Percentiles rank a stretch among this genome's conserved stretches.
phyloP scores from a whole-genome alignment of 2,113 vertebrate species.

The Mirza zaza region DNA sequence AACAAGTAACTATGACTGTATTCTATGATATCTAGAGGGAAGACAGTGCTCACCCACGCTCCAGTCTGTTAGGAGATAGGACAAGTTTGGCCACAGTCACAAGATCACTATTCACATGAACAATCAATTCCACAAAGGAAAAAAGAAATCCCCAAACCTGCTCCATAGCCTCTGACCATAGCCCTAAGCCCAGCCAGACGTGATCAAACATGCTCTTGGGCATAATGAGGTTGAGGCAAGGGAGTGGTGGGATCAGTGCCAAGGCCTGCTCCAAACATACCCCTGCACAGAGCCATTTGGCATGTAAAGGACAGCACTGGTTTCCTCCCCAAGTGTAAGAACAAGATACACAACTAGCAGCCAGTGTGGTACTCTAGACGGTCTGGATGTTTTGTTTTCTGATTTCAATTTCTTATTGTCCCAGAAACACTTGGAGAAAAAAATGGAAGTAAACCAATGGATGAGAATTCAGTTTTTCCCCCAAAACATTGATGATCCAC shows the following conservation, averaged over 20 bases:
- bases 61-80: not conserved
- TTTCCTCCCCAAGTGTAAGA: not conserved
- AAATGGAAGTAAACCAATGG: not conserved
- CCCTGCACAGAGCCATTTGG: not conserved
- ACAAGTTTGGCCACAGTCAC: not conserved
- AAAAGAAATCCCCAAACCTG: not conserved
- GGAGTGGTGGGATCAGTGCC: not conserved
- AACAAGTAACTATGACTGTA: not conserved
- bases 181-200: not conserved
- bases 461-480: not conserved
- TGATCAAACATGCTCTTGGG: not conserved
- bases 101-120: not conserved
- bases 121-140: not conserved
- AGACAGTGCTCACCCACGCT: not conserved
- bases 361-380: not conserved
- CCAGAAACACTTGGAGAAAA: slow-evolving; percentile 42
- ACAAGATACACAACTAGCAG: not conserved
- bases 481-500: not conserved
- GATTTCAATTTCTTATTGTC: slow-evolving; percentile 47
- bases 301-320: not conserved
- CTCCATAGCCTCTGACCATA: not conserved
- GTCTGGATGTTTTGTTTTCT: slow-evolving; percentile 26
- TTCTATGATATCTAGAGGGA: not conserved
- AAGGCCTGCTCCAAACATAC: not conserved
- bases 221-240: not conserved